Evolutionary conservation across 2,113 vertebrate genomes (phyloP).

Genomic region (Turnix velox): DNA sequence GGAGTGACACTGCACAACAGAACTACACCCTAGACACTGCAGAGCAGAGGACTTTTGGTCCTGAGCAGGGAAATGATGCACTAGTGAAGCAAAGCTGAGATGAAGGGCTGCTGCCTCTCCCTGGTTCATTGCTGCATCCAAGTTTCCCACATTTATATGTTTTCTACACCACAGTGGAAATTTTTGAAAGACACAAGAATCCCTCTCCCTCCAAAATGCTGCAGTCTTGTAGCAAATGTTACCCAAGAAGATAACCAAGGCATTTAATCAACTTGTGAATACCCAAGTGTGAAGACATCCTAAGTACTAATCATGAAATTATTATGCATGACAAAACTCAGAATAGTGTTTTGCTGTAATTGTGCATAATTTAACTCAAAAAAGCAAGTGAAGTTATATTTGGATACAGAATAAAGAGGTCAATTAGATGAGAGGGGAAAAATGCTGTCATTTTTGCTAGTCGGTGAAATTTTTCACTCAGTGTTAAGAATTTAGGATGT

Average conservation of each 20-base stretch:
- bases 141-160: neutral
- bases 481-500: neutral
- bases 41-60: neutral
- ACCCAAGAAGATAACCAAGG: neutral
- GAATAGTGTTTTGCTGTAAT: slow-evolving; percentile 43
- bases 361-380: slow-evolving; percentile 45
- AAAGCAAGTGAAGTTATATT: slow-evolving; percentile 16
- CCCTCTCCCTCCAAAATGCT: neutral
- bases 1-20: neutral
- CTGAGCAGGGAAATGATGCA: neutral
- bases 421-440: neutral
- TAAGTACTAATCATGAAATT: slow-evolving; percentile 33
- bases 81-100: neutral
- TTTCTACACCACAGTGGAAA: neutral
- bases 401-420: slow-evolving; percentile 19
- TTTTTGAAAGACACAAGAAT: neutral
- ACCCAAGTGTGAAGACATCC: neutral
- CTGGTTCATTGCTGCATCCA: neutral
- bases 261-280: slow-evolving; percentile 26
- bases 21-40: neutral
- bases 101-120: neutral
- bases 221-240: neutral
- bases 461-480: neutral
- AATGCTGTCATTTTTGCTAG: neutral
- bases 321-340: slow-evolving; percentile 43